A percentile compares a stretch with the other conserved stretches of the same genome.
Evolutionary conservation across 2,888 invertebrate species (phyloP).

Genomic region (Trichacis sp.): DNA sequence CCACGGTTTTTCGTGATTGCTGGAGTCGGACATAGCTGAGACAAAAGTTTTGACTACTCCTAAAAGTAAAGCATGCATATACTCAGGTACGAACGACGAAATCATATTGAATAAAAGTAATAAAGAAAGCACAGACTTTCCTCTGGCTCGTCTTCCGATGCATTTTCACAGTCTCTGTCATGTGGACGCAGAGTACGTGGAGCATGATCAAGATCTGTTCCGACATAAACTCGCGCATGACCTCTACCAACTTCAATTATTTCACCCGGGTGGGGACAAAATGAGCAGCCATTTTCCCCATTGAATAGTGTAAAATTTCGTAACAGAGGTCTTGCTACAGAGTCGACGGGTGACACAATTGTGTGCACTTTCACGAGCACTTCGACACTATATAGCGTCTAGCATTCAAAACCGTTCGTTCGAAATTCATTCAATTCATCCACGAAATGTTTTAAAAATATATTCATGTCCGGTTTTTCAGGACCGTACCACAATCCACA

Average conservation of each 20-base stretch:
- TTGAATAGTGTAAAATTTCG: slow-evolving; percentile 27
- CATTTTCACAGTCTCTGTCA: slow-evolving; percentile 6
- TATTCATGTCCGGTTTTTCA: slow-evolving; percentile 10
- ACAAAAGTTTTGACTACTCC: slow-evolving; percentile 10
- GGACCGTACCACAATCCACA: slow-evolving; percentile 14
- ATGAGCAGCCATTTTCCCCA: slow-evolving; percentile 30
- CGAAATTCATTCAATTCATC: slow-evolving; percentile 19
- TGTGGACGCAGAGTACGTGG: slow-evolving; percentile 10
- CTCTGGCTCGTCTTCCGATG: slow-evolving; percentile 19
- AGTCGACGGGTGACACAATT: no score
- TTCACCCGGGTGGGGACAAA: slow-evolving; percentile 21
- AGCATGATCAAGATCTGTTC: slow-evolving; percentile 1
- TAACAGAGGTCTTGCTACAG: no score
- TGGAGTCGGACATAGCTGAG: slow-evolving; percentile 1
- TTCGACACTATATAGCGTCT: background rate
- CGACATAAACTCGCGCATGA: slow-evolving; percentile 14
- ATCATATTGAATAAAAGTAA: slow-evolving; percentile 19
- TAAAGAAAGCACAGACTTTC: slow-evolving; percentile 6
- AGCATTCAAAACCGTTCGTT: slow-evolving; percentile 12
- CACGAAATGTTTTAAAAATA: slow-evolving; percentile 23
- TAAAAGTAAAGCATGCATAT: slow-evolving; percentile 20
- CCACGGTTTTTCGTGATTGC: slow-evolving; percentile 7
- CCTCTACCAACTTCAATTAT: slow-evolving; percentile 16
- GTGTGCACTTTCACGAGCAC: slow-evolving; percentile 16
- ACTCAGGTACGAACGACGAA: slow-evolving; percentile 23